These are phyloP conservation scores for Oreohelix idahoensis DNA, from an alignment of 1,140 invertebrate species.

Conservation along the genomic window DNA sequence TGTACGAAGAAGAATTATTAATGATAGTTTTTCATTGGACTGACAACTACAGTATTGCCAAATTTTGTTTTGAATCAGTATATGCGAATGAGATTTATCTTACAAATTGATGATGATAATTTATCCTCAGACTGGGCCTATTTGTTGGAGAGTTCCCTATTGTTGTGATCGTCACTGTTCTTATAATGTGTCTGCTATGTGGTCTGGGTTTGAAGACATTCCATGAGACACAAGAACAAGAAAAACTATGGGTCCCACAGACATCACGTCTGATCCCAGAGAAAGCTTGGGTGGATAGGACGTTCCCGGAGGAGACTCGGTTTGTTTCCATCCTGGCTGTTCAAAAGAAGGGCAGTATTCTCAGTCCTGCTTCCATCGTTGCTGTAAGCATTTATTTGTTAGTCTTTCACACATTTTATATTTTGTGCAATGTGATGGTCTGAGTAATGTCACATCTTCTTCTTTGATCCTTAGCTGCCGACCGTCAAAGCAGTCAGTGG, in stretches of 20 bases:
- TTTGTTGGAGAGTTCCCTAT: conserved; percentile 54
- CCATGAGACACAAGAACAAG: conserved; percentile 47
- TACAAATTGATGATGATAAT: not conserved
- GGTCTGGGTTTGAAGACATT: conserved; percentile 58
- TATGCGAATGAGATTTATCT: not conserved
- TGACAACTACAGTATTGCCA: too few species aligned
- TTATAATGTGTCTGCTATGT: conserved; percentile 53
- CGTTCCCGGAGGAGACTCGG: conserved; percentile 53
- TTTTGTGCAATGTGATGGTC: not conserved
- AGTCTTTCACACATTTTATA: not conserved
- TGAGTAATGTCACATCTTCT: too few species aligned
- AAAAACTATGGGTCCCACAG: conserved; percentile 57
- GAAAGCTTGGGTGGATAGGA: conserved; percentile 53
- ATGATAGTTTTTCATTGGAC: too few species aligned
- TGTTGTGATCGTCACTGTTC: conserved; percentile 50
- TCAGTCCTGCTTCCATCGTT: conserved; percentile 47
- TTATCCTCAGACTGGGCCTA: conserved; percentile 50
- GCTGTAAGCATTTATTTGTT: conserved; percentile 46
- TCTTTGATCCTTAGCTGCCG: too few species aligned
- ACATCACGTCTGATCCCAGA: conserved; percentile 50
- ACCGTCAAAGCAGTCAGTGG: too few species aligned
- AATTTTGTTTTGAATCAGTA: too few species aligned
- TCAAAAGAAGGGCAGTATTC: conserved; percentile 44
- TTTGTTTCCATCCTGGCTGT: conserved; percentile 48
- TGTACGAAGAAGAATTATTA: too few species aligned